Conservation (phyloP, 2,888 invertebrate genomes). For the Tenodera sinensis region DNA sequence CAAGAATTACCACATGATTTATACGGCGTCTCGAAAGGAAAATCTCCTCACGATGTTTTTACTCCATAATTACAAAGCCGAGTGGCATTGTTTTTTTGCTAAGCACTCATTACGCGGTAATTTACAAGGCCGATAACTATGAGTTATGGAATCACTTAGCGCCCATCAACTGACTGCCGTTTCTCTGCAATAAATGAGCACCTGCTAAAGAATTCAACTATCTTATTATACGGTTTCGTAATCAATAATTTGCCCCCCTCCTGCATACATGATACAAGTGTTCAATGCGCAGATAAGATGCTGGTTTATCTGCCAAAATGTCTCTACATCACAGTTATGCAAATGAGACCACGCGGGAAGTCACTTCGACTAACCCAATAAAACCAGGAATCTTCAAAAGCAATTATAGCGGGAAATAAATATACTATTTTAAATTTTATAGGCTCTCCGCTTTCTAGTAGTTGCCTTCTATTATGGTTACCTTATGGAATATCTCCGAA, state of each 20-base stretch:
- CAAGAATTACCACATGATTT: background rate
- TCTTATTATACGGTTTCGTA: background rate
- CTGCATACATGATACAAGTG: too few relatives aligned
- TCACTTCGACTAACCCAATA: too few relatives aligned
- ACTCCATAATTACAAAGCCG: background rate
- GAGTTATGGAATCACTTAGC: background rate
- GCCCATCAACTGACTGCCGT: background rate
- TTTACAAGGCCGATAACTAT: background rate
- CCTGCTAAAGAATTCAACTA: background rate
- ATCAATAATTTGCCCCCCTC: background rate
- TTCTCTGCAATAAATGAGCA: background rate
- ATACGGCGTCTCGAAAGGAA: background rate
- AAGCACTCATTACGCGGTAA: background rate
- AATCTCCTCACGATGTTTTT: background rate
- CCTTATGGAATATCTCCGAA: too few relatives aligned
- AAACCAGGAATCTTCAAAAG: too few relatives aligned
- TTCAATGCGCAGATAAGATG: background rate
- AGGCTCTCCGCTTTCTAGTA: too few relatives aligned
- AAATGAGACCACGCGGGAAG: too few relatives aligned
- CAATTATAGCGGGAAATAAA: too few relatives aligned
- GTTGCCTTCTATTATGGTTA: too few relatives aligned
- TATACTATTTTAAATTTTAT: too few relatives aligned
- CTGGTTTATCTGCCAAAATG: too few relatives aligned
- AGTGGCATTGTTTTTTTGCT: background rate
- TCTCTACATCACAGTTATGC: too few relatives aligned